A percentile compares a stretch with the other conserved stretches of the same genome.
Evolutionary conservation across 1,140 invertebrate species (phyloP).

Genomic region (Drosophila pseudoobscura): DNA sequence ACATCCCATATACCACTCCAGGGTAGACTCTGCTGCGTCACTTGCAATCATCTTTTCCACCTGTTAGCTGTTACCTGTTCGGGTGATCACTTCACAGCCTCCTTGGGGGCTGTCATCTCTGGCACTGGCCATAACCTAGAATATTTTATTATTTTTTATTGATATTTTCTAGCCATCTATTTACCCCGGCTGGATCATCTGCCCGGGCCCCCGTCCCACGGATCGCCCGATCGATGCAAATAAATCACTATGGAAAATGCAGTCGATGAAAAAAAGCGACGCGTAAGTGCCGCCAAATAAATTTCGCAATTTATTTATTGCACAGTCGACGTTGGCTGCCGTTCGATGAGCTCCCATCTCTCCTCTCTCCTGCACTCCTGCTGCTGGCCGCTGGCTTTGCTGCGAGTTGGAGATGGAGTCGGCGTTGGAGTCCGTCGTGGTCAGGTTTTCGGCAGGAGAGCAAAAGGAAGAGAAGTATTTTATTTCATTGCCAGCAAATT

Average conservation of each 20-base stretch:
- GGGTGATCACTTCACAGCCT: neutral
- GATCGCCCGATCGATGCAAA: slow-evolving; percentile 60
- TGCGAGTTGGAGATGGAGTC: neutral
- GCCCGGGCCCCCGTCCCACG: slow-evolving; percentile 1
- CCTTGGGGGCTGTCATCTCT: neutral
- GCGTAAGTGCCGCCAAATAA: slow-evolving; percentile 80
- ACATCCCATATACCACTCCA: too few relatives aligned
- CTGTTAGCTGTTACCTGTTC: neutral
- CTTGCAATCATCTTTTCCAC: neutral
- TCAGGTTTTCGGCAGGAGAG: slow-evolving; percentile 50
- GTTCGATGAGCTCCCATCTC: slow-evolving; percentile 43
- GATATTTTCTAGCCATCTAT: slow-evolving; percentile 51
- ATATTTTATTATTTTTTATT: slow-evolving; percentile 59
- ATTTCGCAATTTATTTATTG: slow-evolving; percentile 82
- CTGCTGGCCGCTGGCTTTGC: slow-evolving; percentile 2
- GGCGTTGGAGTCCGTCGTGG: slow-evolving; percentile 15
- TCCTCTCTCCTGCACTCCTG: too few relatives aligned
- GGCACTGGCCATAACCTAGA: slow-evolving; percentile 49
- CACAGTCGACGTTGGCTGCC: slow-evolving; percentile 29
- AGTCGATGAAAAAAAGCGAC: slow-evolving; percentile 76
- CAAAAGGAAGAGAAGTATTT: slow-evolving; percentile 65
- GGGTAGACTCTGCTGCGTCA: neutral
- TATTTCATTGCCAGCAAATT: slow-evolving; percentile 80
- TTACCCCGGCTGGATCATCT: slow-evolving; percentile 35
- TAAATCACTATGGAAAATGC: slow-evolving; percentile 78